Conservation (phyloP, 37 sponge, comb jelly and placozoan species). For the Chondrosia reniformis region DNA sequence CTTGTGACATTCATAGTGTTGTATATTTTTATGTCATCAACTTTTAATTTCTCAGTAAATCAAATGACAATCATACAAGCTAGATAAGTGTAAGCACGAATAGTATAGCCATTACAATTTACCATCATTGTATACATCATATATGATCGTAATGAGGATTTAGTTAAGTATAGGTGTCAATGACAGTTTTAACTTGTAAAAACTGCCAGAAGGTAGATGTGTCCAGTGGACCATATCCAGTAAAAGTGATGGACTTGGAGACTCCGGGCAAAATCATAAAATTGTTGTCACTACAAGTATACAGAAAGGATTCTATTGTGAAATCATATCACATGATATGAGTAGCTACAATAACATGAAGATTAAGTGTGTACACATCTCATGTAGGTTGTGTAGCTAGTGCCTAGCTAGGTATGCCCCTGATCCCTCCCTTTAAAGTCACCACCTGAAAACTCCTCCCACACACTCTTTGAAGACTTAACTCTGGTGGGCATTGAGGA, state of each 20-base stretch:
- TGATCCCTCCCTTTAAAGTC: too few species aligned
- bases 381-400: too few species aligned
- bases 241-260: conserved; percentile 25
- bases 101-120: neutral
- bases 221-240: neutral
- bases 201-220: neutral
- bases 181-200: conserved; percentile 14
- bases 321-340: too few species aligned
- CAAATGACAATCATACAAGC: neutral
- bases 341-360: too few species aligned
- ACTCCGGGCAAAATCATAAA: conserved; percentile 45
- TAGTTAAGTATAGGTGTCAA: conserved; percentile 15
- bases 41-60: neutral
- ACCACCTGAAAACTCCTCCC: too few species aligned
- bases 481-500: too few species aligned
- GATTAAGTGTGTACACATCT: too few species aligned
- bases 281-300: conserved; percentile 65
- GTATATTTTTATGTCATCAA: neutral
- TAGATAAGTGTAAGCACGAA: neutral
- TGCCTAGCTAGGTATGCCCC: too few species aligned
- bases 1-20: neutral
- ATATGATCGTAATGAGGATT: neutral
- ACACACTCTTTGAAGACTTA: too few species aligned
- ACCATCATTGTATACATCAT: neutral
- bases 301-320: neutral